Base-by-base conservation (phyloP, 2,888 invertebrate genomes). In the Oscheius sp. region DNA sequence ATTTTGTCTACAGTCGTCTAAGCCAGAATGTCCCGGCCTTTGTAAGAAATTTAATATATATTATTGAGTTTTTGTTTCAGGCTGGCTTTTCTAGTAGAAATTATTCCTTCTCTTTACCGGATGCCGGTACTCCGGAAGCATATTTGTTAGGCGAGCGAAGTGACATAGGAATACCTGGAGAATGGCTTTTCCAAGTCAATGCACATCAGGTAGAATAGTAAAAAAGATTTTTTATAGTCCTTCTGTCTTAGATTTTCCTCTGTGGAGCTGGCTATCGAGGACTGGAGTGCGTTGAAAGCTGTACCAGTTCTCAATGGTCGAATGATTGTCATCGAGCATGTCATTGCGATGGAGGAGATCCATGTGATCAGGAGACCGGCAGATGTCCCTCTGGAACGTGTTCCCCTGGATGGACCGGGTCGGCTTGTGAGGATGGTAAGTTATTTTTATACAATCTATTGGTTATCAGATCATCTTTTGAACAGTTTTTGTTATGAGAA, bases 151-250 rank as follows among this genome's bases (percentile, higher is more conserved):
- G 82, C 1, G 84, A 86, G 63, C 80, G 82, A 61, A 80, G 80
- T 24, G 85, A 86, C 68, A 86, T 86, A 36, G 86, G 86, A 36
- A 86, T 86, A 45, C 86, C 86, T 4, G 86, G 86, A 41, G 85
- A 85, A 67, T 85, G 86, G 86, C 57, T 85, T 36, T 83, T 86
- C 74, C 70, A 83, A 26, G 65, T 86, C 5, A 86, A 86, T 68
- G 74, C 71, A 12, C 70, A 74, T 5, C 71, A 67, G 61, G 72
- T 72, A 12, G 12, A 65, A 47, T 36, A 47, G 2, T n/a, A 33
- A 9, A 59, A 14, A 24, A 12, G 24, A 2, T n/a, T n/a, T n/a
- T n/a, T n/a, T n/a, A n/a, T n/a, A n/a, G n/a, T n/a, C n/a, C n/a
- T n/a, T n/a, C n/a, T n/a, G n/a, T 41, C 38, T 24, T 66, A 81